A percentile compares a stretch with the other conserved stretches of the same genome.
phyloP scores from a whole-genome alignment of 1,140 invertebrate species.

The Cyrtorhinus lividipennis region DNA sequence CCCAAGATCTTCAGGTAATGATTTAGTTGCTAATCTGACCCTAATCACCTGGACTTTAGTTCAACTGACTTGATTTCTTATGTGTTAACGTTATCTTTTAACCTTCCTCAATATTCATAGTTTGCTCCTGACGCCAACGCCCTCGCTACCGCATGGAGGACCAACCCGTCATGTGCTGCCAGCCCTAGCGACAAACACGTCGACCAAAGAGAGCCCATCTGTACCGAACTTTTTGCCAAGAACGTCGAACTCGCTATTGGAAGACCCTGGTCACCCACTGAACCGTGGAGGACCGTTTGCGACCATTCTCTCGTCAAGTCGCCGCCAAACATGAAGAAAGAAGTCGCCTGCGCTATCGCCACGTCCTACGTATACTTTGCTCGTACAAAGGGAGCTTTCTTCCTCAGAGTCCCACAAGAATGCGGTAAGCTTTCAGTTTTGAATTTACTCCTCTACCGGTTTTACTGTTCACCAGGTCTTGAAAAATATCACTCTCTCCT shows the following conservation, averaged over 20 bases:
- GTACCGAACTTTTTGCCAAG: conserved; percentile 12
- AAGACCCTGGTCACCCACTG: conserved; percentile 19
- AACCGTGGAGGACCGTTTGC: conserved; percentile 43
- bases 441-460: background rate
- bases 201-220: conserved; percentile 13
- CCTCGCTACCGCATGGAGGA: conserved; percentile 53
- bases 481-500: too few species aligned
- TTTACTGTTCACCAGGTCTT: background rate
- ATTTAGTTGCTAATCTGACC: too few species aligned
- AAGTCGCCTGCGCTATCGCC: conserved; percentile 41
- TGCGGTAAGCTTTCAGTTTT: background rate
- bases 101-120: too few species aligned
- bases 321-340: conserved; percentile 31
- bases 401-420: background rate
- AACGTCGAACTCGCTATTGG: conserved; percentile 5
- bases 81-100: too few species aligned
- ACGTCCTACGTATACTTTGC: conserved; percentile 39
- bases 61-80: too few species aligned
- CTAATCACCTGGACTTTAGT: too few species aligned
- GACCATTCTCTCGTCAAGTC: conserved; percentile 34
- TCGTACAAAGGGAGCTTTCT: background rate
- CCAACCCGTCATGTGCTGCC: conserved; percentile 42
- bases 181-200: conserved; percentile 36
- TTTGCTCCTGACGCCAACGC: conserved; percentile 28
- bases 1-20: too few species aligned